Percentiles rank a stretch among this genome's conserved stretches.
These are phyloP conservation scores for Ammodytes marinus DNA, from an alignment of 2,113 vertebrate species.

Conservation along the genomic window DNA sequence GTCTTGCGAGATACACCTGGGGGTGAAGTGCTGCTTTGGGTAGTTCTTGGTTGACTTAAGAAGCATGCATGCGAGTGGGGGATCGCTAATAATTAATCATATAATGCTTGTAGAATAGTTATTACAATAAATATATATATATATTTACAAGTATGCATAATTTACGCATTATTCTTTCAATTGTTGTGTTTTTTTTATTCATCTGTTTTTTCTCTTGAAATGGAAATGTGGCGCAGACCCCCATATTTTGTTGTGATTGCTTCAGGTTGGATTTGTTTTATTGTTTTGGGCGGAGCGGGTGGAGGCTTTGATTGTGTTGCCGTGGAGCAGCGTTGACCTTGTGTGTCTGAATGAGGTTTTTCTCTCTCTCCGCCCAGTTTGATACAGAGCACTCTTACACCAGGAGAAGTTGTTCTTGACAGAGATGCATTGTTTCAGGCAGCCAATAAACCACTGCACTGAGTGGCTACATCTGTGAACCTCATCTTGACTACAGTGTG, in stretches of 20 bases:
- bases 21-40: conserved; percentile 80
- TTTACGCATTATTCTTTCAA: conserved; percentile 7
- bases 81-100: conserved; percentile 86
- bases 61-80: conserved; percentile 72
- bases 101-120: conserved; percentile 41
- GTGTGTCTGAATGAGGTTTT: conserved; percentile 72
- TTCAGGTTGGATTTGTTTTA: conserved; percentile 40
- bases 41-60: conserved; percentile 78
- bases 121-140: conserved; percentile 68
- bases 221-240: not conserved
- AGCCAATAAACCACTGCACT: conserved; percentile 81
- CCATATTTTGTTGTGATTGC: conserved; percentile 22
- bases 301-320: conserved; percentile 65
- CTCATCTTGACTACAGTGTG: conserved; percentile 84
- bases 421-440: conserved; percentile 83
- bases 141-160: not conserved
- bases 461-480: conserved; percentile 86
- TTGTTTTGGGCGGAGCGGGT: conserved; percentile 35
- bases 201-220: not conserved
- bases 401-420: conserved; percentile 77
- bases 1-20: conserved; percentile 76
- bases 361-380: conserved; percentile 65
- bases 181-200: not conserved
- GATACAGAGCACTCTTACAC: conserved; percentile 60
- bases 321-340: conserved; percentile 65